Evolutionary conservation across 1,140 invertebrate genomes (phyloP).

Genomic region (Leptopilina clavipes): DNA sequence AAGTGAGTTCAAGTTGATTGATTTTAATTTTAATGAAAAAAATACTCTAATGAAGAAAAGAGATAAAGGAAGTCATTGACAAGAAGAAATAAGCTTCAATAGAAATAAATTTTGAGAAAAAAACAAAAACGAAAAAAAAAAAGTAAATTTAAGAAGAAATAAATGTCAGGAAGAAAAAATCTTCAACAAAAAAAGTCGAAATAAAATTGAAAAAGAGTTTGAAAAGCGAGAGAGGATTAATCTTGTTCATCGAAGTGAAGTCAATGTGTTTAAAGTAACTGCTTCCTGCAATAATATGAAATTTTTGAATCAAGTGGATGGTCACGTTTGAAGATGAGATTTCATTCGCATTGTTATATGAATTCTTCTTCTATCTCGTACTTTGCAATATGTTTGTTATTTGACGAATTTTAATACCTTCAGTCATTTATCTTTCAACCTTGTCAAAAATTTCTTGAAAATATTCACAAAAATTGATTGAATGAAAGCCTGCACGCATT

Average conservation of each 20-base stretch:
- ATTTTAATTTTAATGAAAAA: no score
- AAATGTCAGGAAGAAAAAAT: neutral
- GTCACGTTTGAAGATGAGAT: slow-evolving; percentile 23
- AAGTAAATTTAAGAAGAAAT: neutral
- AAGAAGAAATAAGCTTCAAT: no score
- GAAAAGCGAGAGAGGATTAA: neutral
- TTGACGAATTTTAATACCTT: neutral
- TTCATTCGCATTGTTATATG: neutral
- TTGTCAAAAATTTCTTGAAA: neutral
- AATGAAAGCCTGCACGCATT: slow-evolving; percentile 38
- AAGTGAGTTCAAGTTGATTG: no score
- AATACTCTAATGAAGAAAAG: no score
- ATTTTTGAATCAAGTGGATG: neutral
- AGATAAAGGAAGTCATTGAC: no score
- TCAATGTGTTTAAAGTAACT: neutral
- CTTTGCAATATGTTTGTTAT: neutral
- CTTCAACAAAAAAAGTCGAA: neutral
- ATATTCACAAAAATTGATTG: neutral
- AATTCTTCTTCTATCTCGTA: neutral
- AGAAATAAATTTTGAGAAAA: no score
- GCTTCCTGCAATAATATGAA: slow-evolving; percentile 26
- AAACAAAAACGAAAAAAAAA: no score
- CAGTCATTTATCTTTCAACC: neutral
- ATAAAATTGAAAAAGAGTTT: neutral
- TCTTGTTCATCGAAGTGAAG: slow-evolving; percentile 1